phyloP scores from a whole-genome alignment of 2,888 invertebrate species.

The Zootermopsis nevadensis region DNA sequence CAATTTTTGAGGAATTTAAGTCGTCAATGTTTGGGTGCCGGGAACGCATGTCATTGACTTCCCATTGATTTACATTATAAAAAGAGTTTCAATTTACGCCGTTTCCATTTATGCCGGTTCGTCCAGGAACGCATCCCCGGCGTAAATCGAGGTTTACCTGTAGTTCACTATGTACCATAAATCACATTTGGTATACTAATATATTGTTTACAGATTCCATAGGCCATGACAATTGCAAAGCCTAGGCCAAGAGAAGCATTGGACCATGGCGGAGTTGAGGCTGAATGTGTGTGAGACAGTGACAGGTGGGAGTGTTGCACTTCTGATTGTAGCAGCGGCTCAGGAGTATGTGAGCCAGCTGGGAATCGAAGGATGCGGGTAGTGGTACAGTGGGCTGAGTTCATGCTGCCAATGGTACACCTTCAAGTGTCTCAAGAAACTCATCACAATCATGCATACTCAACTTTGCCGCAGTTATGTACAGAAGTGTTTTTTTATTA shows the following conservation, averaged over 20 bases:
- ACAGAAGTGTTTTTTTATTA: conserved; percentile 47
- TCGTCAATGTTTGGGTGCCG: too few species aligned
- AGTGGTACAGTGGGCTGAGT: conserved; percentile 15
- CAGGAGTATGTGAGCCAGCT: background rate
- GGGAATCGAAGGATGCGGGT: background rate
- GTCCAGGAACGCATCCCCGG: too few species aligned
- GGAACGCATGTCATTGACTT: too few species aligned
- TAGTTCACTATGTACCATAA: too few species aligned
- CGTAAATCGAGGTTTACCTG: too few species aligned
- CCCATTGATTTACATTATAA: too few species aligned
- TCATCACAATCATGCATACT: conserved; percentile 39
- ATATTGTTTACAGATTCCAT: conserved; percentile 73
- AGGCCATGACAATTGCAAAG: conserved; percentile 82
- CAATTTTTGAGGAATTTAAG: too few species aligned
- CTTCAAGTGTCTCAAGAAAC: conserved; percentile 17
- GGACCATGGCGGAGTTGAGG: conserved; percentile 50
- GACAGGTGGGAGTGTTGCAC: background rate
- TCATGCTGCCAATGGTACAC: conserved; percentile 22
- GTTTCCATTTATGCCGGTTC: too few species aligned
- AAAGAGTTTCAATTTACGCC: too few species aligned
- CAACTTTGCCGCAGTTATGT: conserved; percentile 40
- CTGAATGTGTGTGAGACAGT: background rate
- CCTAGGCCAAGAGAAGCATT: conserved; percentile 61
- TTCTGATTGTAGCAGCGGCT: background rate
- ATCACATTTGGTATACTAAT: too few species aligned